Evolutionary conservation across 2,888 invertebrate genomes (phyloP).

Genomic region (Sinhomidia bicolor): DNA sequence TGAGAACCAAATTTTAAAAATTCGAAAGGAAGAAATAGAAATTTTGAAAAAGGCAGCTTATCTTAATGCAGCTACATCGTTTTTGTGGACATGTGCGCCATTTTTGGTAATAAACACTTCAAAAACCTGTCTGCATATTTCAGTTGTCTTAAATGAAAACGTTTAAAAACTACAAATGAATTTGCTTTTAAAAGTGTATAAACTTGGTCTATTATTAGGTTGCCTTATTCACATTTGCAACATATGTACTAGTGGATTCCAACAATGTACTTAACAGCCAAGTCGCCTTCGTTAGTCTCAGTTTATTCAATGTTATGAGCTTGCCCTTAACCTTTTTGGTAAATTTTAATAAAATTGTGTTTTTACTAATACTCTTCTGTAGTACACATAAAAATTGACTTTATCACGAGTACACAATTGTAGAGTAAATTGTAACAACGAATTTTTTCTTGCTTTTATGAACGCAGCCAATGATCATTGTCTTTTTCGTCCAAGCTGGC

Average conservation of each 20-base stretch:
- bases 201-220: too few species aligned
- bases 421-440: too few species aligned
- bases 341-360: not conserved
- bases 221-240: constrained; percentile 87
- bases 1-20: constrained; percentile 82
- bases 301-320: constrained; percentile 90
- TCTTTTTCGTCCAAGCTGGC: constrained; percentile 67
- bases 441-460: not conserved
- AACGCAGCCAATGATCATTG: constrained; percentile 57
- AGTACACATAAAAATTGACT: too few species aligned
- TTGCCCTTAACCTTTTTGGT: constrained; percentile 90
- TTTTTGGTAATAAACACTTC: constrained; percentile 81
- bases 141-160: too few species aligned
- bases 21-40: constrained; percentile 83
- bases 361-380: too few species aligned
- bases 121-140: constrained; percentile 83
- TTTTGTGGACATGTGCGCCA: constrained; percentile 81
- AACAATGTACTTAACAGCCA: constrained; percentile 89
- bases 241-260: constrained; percentile 88
- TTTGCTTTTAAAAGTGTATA: too few species aligned
- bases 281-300: constrained; percentile 88
- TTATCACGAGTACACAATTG: too few species aligned
- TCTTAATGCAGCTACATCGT: constrained; percentile 81
- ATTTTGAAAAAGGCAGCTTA: constrained; percentile 83
- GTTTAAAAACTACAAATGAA: too few species aligned